A percentile compares a stretch with the other conserved stretches of the same genome.
These are phyloP conservation scores for Auanema freiburgensis DNA, from an alignment of 2,888 invertebrate species.

Conservation along the genomic window DNA sequence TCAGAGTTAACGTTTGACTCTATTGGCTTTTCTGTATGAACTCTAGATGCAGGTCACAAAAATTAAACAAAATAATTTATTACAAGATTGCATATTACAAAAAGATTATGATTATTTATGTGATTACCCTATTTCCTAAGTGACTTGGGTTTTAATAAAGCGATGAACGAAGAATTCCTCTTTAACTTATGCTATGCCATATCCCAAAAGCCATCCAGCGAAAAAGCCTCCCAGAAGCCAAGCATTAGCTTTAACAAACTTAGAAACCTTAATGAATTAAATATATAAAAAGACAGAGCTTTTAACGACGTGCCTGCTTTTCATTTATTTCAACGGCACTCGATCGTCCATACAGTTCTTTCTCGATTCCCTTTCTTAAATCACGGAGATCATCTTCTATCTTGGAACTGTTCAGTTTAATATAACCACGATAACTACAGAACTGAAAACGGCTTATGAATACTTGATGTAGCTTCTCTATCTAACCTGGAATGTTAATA, in stretches of 20 bases:
- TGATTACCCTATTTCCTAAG: no score
- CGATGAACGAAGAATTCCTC: no score
- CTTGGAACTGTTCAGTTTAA: constrained; percentile 36
- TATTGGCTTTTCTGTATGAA: no score
- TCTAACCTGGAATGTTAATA: constrained; percentile 39
- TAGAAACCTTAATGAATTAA: constrained; percentile 24
- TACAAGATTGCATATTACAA: no score
- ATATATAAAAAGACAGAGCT: no score
- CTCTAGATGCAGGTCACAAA: no score
- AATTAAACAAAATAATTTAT: no score
- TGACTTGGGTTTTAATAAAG: no score
- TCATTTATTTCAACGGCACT: constrained; percentile 19
- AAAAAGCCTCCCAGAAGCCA: constrained; percentile 46
- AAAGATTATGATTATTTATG: no score
- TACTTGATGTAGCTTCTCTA: not conserved
- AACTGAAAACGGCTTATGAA: constrained; percentile 38
- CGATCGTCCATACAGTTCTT: constrained; percentile 21
- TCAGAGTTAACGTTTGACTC: no score
- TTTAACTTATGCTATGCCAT: constrained; percentile 36
- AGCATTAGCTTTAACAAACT: constrained; percentile 39
- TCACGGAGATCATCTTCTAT: constrained; percentile 34
- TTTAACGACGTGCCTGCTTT: not conserved
- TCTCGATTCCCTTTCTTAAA: constrained; percentile 20
- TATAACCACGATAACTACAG: constrained; percentile 49
- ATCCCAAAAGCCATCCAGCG: constrained; percentile 48